Evolutionary conservation across 1,140 invertebrate species (phyloP).

Genomic region (Dolichoris vasculosae): DNA sequence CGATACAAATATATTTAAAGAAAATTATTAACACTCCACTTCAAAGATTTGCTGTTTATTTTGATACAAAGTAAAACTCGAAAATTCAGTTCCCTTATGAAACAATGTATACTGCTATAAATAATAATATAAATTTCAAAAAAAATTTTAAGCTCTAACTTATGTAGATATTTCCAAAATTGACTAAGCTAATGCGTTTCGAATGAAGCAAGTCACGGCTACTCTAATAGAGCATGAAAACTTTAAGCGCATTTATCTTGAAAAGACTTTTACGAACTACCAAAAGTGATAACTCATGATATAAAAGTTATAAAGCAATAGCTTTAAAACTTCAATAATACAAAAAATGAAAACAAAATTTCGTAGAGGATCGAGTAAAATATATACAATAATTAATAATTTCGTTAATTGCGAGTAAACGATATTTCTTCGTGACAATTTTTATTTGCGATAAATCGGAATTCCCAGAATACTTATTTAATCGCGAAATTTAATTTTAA

Average conservation of each 20-base stretch:
- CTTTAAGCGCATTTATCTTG: conserved; percentile 11
- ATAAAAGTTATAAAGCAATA: conserved; percentile 15
- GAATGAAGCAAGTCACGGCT: conserved; percentile 15
- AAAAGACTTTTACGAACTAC: conserved; percentile 18
- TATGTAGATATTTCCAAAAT: conserved; percentile 13
- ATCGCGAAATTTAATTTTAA: background rate
- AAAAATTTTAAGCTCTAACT: background rate
- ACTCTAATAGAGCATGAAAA: conserved; percentile 14
- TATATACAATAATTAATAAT: background rate
- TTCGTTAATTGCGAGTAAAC: background rate
- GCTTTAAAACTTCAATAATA: background rate
- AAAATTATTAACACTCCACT: no score
- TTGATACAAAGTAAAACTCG: no score
- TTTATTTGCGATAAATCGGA: background rate
- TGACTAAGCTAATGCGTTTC: background rate
- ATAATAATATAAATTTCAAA: background rate
- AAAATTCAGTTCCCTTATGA: background rate
- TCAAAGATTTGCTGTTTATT: no score
- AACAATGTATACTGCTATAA: background rate
- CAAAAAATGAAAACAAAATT: background rate
- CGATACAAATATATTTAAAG: no score
- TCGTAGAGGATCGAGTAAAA: background rate
- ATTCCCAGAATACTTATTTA: background rate
- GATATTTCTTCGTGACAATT: background rate
- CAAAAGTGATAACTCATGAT: conserved; percentile 14